Evolutionary conservation across 1,140 invertebrate species (phyloP).

Genomic region (Anagrus nilaparvatae): DNA sequence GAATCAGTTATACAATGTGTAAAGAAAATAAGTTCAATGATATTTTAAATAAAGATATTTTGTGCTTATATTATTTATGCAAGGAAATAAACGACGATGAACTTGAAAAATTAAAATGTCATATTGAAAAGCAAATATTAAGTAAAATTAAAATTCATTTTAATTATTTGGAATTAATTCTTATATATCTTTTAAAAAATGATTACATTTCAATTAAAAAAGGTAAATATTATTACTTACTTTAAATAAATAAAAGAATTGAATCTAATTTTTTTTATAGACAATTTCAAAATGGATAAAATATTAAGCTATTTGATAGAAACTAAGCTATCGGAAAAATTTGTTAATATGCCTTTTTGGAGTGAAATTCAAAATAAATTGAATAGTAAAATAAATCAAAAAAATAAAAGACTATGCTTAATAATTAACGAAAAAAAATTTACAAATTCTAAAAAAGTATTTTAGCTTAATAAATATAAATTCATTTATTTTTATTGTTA

Average conservation of each 20-base stretch:
- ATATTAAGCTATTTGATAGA: background rate
- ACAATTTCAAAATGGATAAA: background rate
- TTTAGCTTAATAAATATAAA: background rate
- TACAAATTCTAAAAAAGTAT: slow-evolving; percentile 10
- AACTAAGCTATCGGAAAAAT: slow-evolving; percentile 17
- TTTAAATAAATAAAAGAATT: background rate
- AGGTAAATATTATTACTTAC: background rate
- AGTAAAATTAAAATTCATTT: too few species aligned
- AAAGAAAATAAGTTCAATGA: too few species aligned
- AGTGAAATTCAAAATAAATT: background rate
- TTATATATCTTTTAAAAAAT: slow-evolving; percentile 2
- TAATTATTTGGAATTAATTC: too few species aligned
- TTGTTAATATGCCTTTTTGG: slow-evolving; percentile 6
- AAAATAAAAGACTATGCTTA: slow-evolving; percentile 19
- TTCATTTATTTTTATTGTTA: background rate
- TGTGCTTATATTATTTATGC: background rate
- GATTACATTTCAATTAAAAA: background rate
- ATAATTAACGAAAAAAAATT: slow-evolving; percentile 24
- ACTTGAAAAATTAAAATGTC: background rate
- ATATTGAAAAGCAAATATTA: background rate
- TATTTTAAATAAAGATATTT: too few species aligned
- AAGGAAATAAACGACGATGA: background rate
- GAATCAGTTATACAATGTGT: too few species aligned
- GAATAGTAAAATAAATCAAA: background rate
- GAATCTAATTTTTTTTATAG: background rate